Evolutionary conservation across 2,113 vertebrate species (phyloP).

Genomic region (Struthidea cinerea): DNA sequence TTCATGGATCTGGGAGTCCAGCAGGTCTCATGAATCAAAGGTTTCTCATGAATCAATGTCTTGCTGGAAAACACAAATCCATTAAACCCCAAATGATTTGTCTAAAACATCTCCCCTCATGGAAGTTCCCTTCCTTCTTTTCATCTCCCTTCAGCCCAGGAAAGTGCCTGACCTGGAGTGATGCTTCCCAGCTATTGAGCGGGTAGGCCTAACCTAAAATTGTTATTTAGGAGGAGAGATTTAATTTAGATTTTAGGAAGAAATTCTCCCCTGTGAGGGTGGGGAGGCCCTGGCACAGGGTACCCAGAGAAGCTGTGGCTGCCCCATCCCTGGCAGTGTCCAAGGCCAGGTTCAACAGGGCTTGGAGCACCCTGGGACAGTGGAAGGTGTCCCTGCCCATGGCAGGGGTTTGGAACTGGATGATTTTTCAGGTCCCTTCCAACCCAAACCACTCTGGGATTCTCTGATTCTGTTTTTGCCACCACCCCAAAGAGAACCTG

Average conservation of each 20-base stretch:
- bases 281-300: not conserved
- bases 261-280: not conserved
- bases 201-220: too few relatives aligned
- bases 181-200: not conserved
- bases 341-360: not conserved
- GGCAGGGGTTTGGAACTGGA: fast-evolving
- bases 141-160: not conserved
- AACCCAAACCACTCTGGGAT: not conserved
- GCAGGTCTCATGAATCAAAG: conserved; percentile 4
- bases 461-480: not conserved
- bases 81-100: not conserved
- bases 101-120: not conserved
- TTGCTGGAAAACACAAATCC: not conserved
- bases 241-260: not conserved
- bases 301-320: not conserved
- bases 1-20: not conserved
- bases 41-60: not conserved
- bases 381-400: not conserved
- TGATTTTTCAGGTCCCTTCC: fast-evolving
- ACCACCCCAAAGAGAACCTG: not conserved
- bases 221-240: not conserved
- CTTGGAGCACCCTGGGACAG: not conserved
- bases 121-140: not conserved
- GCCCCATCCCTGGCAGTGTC: not conserved
- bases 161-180: not conserved